phyloP scores from a whole-genome alignment of 92 coral and sea anemone species.

The Zoanthus gigantus region DNA sequence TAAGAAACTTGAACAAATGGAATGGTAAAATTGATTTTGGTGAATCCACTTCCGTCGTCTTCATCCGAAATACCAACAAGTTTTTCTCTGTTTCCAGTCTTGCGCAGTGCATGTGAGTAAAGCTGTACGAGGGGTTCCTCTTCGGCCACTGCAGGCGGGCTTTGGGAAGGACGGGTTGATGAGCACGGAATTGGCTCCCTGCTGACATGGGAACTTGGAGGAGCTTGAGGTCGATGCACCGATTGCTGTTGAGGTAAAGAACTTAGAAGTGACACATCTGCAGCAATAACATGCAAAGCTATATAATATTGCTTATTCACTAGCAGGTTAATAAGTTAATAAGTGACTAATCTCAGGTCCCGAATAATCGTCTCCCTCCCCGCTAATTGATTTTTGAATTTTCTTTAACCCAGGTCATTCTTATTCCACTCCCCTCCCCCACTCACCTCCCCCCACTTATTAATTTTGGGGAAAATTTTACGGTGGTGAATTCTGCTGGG shows the following conservation, averaged over 20 bases:
- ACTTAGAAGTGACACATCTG: no score
- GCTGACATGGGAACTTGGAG: neutral
- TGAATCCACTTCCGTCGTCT: constrained; percentile 68
- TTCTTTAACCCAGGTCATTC: no score
- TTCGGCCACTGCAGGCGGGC: neutral
- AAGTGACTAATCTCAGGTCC: neutral
- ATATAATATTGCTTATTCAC: no score
- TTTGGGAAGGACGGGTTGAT: neutral
- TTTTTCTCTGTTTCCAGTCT: constrained; percentile 78
- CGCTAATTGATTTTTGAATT: no score
- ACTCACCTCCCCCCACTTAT: no score
- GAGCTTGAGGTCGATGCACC: neutral
- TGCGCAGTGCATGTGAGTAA: constrained; percentile 79
- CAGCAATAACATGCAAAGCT: no score
- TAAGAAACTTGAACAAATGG: constrained; percentile 70
- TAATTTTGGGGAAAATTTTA: no score
- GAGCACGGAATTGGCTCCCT: neutral
- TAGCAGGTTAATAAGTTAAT: neutral
- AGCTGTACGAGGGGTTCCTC: neutral
- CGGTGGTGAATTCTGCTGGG: no score
- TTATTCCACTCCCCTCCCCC: no score
- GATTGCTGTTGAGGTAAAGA: constrained; percentile 7
- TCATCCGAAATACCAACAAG: constrained; percentile 75
- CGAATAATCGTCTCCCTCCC: no score
- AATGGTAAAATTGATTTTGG: constrained; percentile 71